Evolutionary conservation across 2,888 invertebrate species (phyloP).

Genomic region (Ecliptopera silaceata): DNA sequence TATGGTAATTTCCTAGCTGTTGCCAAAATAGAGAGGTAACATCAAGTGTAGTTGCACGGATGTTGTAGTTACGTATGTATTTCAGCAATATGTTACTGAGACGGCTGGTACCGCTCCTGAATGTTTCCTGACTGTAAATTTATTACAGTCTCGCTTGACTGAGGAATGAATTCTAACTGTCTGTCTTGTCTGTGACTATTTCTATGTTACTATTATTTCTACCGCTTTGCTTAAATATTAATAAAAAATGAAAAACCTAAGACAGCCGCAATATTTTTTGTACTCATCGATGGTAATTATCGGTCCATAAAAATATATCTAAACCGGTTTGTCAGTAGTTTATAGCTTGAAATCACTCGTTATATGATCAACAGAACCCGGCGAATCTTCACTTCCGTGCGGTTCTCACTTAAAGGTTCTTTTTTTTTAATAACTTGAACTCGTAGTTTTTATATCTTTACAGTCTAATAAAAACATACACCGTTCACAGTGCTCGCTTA

Average conservation of each 20-base stretch:
- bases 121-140: slow-evolving; percentile 18
- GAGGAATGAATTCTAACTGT: slow-evolving; percentile 12
- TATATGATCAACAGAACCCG: slow-evolving; percentile 45
- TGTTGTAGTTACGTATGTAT: slow-evolving; percentile 34
- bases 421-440: slow-evolving; percentile 41
- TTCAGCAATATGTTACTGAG: slow-evolving; percentile 30
- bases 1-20: slow-evolving; percentile 66
- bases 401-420: slow-evolving; percentile 46
- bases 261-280: not conserved
- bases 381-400: slow-evolving; percentile 41
- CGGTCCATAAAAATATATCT: slow-evolving; percentile 4
- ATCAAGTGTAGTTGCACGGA: slow-evolving; percentile 41
- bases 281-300: slow-evolving; percentile 6
- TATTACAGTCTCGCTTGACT: slow-evolving; percentile 9
- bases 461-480: slow-evolving; percentile 60
- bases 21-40: slow-evolving; percentile 70
- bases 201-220: too few relatives aligned
- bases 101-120: slow-evolving; percentile 11
- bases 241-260: not conserved
- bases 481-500: slow-evolving; percentile 52
- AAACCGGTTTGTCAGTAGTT: slow-evolving; percentile 14
- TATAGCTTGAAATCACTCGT: slow-evolving; percentile 18
- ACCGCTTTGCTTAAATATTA: too few relatives aligned
- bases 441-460: slow-evolving; percentile 56
- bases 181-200: not conserved